phyloP scores from a whole-genome alignment of 2,888 invertebrate species.

The Gasteruption jaculator region DNA sequence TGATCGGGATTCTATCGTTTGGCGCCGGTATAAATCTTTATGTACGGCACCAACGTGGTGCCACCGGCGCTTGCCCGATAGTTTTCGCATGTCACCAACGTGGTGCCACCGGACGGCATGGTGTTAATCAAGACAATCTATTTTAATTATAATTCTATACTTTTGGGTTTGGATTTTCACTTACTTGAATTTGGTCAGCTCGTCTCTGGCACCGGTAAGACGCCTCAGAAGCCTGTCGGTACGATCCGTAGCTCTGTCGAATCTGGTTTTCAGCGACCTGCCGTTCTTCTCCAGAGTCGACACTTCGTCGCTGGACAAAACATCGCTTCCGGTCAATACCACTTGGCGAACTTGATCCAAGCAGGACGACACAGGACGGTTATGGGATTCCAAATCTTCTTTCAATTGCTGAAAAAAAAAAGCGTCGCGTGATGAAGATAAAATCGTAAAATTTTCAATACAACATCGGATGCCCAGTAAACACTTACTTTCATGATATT shows the following conservation, averaged over 20 bases:
- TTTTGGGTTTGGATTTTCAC: slow-evolving; percentile 18
- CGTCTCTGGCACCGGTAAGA: slow-evolving; percentile 76
- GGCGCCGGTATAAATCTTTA: no score
- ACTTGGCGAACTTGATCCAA: slow-evolving; percentile 87
- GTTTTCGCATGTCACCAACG: no score
- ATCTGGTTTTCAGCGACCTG: slow-evolving; percentile 75
- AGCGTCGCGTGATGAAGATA: not conserved
- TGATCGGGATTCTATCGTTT: no score
- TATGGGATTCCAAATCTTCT: slow-evolving; percentile 84
- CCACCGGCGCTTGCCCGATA: no score
- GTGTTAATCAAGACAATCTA: no score
- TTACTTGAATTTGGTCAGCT: slow-evolving; percentile 77
- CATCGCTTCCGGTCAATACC: slow-evolving; percentile 84
- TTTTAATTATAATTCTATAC: not conserved
- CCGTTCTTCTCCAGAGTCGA: slow-evolving; percentile 83
- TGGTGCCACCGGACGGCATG: no score
- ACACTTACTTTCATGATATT: slow-evolving; percentile 73
- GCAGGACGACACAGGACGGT: slow-evolving; percentile 77
- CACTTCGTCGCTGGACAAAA: slow-evolving; percentile 89
- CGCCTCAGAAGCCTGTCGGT: slow-evolving; percentile 74
- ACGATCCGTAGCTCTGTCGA: slow-evolving; percentile 76
- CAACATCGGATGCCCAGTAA: not conserved
- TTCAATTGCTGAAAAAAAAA: slow-evolving; percentile 67
- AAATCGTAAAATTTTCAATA: not conserved
- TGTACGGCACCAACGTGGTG: no score